Evolutionary conservation across 2,113 vertebrate species (phyloP).

Genomic region (Rhabdornis inornatus): DNA sequence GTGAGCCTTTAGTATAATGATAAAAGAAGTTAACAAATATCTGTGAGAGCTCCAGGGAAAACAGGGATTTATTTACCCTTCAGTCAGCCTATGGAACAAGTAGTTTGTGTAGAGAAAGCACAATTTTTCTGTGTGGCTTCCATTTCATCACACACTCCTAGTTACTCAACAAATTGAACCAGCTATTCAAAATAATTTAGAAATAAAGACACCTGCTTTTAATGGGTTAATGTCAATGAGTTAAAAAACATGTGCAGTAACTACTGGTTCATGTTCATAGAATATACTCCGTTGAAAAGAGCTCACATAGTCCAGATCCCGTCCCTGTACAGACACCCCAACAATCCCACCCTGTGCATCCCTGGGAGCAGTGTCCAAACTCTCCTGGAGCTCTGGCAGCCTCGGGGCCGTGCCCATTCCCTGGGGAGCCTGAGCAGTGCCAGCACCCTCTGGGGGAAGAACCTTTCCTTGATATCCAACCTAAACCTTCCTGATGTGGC

Average conservation of each 20-base stretch:
- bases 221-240: not conserved
- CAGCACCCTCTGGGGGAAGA: not conserved
- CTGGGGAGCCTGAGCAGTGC: not conserved
- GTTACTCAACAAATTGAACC: not conserved
- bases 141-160: not conserved
- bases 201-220: not conserved
- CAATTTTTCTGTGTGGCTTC: not conserved
- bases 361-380: not conserved
- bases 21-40: not conserved
- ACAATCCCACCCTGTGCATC: not conserved
- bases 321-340: not conserved
- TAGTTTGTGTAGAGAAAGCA: not conserved
- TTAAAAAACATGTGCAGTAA: not conserved
- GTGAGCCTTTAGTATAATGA: not conserved
- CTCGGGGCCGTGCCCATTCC: accelerated
- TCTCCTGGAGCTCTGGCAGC: not conserved
- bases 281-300: not conserved
- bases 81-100: not conserved
- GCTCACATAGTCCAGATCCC: not conserved
- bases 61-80: not conserved
- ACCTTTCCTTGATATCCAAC: accelerated
- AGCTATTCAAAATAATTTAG: not conserved
- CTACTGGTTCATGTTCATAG: not conserved
- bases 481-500: accelerated
- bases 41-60: not conserved